Percentiles rank a stretch among this genome's conserved stretches.
Evolutionary conservation across 2,113 vertebrate genomes (phyloP).

Genomic region (Sphyrna mokarran): DNA sequence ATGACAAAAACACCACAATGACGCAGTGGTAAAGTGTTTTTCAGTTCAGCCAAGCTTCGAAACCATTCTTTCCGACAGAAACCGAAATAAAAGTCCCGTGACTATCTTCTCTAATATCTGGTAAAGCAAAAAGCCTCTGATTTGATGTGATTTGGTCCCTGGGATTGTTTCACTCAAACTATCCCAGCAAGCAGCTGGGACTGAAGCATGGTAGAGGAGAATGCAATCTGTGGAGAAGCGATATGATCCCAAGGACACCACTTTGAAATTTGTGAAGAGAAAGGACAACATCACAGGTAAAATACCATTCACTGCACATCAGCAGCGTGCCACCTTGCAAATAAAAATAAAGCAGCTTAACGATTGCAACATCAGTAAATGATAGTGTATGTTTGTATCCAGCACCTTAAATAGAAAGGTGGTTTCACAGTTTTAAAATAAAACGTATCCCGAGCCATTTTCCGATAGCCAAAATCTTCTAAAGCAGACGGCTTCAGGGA

Average conservation of each 20-base stretch:
- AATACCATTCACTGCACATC: neutral
- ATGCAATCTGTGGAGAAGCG: constrained; percentile 43
- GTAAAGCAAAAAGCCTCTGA: neutral
- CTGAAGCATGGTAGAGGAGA: neutral
- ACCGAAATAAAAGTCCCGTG: neutral
- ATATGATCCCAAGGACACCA: constrained; percentile 49
- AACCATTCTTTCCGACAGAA: neutral
- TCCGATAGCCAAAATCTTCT: no score
- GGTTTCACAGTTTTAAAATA: neutral
- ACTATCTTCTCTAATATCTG: no score
- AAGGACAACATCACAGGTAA: constrained; percentile 46
- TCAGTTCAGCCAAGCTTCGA: no score
- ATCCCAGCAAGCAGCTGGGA: no score
- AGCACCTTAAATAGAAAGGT: neutral
- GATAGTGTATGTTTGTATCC: no score
- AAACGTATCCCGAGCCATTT: no score
- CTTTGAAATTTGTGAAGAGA: constrained; percentile 52
- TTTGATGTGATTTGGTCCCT: neutral
- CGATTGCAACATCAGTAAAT: neutral
- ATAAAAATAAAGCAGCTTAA: neutral
- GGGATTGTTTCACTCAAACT: neutral
- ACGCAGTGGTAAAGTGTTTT: no score
- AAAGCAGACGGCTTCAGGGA: no score
- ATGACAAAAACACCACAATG: no score
- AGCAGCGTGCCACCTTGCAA: neutral